Evolutionary conservation across 2,888 invertebrate genomes (phyloP).

Genomic region (Eueremaeus valkanovi): DNA sequence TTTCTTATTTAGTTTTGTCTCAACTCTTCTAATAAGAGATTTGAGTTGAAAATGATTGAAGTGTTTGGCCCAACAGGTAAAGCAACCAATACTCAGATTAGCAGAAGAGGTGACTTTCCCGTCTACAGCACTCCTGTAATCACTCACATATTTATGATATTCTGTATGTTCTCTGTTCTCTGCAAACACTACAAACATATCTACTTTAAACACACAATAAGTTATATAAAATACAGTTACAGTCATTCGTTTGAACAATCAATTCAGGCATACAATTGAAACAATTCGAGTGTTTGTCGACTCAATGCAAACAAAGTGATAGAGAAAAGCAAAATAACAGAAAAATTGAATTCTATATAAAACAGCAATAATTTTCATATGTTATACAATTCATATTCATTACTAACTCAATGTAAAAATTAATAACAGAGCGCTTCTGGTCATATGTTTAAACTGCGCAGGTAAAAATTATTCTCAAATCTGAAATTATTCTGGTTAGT

Average conservation of each 20-base stretch:
- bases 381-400: no score
- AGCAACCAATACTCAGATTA: slow-evolving; percentile 22
- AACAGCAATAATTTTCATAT: no score
- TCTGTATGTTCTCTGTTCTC: no score
- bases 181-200: no score
- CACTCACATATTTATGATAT: neutral
- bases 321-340: neutral
- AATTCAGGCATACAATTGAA: neutral
- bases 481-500: no score
- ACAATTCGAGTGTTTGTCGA: slow-evolving; percentile 15
- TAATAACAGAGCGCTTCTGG: no score
- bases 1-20: neutral
- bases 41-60: neutral
- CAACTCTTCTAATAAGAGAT: slow-evolving; percentile 17
- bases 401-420: neutral
- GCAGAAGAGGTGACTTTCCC: neutral
- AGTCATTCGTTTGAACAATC: slow-evolving; percentile 3
- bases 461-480: no score
- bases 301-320: neutral
- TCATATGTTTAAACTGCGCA: no score
- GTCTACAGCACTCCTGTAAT: neutral
- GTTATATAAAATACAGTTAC: slow-evolving; percentile 1
- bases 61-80: slow-evolving; percentile 19
- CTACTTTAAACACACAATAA: neutral
- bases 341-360: no score